Evolutionary conservation across 2,888 invertebrate species (phyloP).

Genomic region (Aleiodes testaceus): DNA sequence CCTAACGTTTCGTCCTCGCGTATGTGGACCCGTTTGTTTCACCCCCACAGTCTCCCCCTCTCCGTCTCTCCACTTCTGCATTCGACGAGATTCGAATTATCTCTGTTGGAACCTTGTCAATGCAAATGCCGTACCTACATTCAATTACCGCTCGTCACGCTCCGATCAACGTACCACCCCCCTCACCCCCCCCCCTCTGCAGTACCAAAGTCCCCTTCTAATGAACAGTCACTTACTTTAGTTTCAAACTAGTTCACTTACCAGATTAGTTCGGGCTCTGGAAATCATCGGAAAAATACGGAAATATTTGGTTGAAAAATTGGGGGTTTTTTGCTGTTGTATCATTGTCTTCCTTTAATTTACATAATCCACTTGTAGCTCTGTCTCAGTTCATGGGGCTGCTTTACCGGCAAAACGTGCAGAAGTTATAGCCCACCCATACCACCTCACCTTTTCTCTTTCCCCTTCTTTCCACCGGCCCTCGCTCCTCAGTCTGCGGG

Average conservation of each 20-base stretch:
- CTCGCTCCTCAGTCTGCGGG: slow-evolving; percentile 2
- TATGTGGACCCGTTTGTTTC: slow-evolving; percentile 46
- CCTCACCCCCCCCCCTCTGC: slow-evolving; percentile 41
- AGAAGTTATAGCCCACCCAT: slow-evolving; percentile 42
- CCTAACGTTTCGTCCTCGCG: slow-evolving; percentile 58
- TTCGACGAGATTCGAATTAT: slow-evolving; percentile 73
- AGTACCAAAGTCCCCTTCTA: slow-evolving; percentile 18
- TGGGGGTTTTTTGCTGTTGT: too few relatives aligned
- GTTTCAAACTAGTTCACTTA: background rate
- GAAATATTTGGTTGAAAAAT: too few relatives aligned
- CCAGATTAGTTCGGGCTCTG: too few relatives aligned
- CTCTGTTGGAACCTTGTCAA: slow-evolving; percentile 71
- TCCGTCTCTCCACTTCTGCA: slow-evolving; percentile 55
- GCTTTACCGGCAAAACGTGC: slow-evolving; percentile 38
- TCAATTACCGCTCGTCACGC: slow-evolving; percentile 72
- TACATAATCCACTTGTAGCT: slow-evolving; percentile 19
- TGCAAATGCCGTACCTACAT: slow-evolving; percentile 72
- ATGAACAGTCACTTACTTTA: slow-evolving; percentile 8
- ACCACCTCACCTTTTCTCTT: slow-evolving; percentile 53
- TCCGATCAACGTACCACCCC: slow-evolving; percentile 64
- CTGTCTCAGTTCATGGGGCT: slow-evolving; percentile 42
- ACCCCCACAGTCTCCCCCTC: slow-evolving; percentile 35
- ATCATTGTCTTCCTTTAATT: background rate
- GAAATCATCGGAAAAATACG: too few relatives aligned
- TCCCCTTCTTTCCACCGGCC: slow-evolving; percentile 24